A percentile compares a stretch with the other conserved stretches of the same genome.
Evolutionary conservation across 1,140 invertebrate species (phyloP).

Genomic region (Dreissena rostriformis): DNA sequence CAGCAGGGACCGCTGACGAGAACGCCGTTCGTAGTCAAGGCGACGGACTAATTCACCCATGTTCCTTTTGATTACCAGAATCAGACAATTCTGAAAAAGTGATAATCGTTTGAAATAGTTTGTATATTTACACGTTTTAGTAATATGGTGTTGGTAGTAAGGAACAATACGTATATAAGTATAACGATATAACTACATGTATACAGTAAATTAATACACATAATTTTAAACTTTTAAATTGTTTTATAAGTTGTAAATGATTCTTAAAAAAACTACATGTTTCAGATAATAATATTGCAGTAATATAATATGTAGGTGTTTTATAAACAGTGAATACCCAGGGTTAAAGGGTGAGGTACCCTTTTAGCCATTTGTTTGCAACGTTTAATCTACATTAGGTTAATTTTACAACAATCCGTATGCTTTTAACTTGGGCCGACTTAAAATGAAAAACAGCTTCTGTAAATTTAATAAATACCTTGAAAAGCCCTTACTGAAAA

Average conservation of each 20-base stretch:
- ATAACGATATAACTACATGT: background rate
- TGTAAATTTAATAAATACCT: too few relatives aligned
- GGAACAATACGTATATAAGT: background rate
- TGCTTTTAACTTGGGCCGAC: too few relatives aligned
- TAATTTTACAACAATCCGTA: too few relatives aligned
- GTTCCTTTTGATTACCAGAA: background rate
- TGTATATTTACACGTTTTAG: background rate
- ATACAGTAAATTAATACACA: background rate
- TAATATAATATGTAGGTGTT: background rate
- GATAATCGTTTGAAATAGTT: too few relatives aligned
- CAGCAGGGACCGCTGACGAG: conserved; percentile 1
- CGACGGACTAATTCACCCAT: conserved; percentile 47
- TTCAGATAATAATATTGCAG: background rate
- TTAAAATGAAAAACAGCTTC: too few relatives aligned
- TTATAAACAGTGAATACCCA: background rate
- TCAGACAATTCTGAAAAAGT: background rate
- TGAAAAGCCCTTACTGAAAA: too few relatives aligned
- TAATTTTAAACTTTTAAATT: background rate
- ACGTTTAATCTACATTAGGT: too few relatives aligned
- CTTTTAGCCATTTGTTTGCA: too few relatives aligned
- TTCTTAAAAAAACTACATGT: background rate
- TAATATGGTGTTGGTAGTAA: background rate
- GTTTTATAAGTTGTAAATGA: background rate
- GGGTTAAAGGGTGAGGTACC: background rate
- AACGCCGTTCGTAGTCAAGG: conserved; percentile 38